phyloP scores from a whole-genome alignment of 2,797 vertebrate species.

The Columba guinea region DNA sequence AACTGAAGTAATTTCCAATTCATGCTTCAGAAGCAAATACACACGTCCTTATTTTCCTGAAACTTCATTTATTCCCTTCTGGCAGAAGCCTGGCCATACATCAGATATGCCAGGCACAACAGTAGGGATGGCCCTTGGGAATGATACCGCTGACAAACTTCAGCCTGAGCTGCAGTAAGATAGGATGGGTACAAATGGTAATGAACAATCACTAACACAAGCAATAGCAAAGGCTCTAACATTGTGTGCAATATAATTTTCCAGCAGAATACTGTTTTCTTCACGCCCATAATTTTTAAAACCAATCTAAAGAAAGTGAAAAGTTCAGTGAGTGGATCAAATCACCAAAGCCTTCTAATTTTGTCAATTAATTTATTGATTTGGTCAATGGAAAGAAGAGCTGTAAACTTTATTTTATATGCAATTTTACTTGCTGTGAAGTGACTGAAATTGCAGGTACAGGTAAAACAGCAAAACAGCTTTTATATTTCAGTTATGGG shows the following conservation, averaged over 20 bases:
- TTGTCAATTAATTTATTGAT: background rate
- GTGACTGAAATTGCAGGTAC: background rate
- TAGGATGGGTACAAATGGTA: accelerated
- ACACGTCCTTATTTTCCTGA: background rate
- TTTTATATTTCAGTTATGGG: background rate
- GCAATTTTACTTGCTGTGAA: background rate
- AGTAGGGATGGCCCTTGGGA: background rate
- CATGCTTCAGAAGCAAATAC: background rate
- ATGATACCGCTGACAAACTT: accelerated
- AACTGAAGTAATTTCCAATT: background rate
- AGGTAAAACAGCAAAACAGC: background rate
- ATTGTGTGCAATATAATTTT: accelerated
- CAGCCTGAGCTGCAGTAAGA: background rate
- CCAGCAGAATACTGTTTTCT: background rate
- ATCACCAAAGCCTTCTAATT: background rate
- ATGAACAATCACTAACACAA: background rate
- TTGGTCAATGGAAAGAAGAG: background rate
- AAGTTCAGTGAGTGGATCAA: background rate
- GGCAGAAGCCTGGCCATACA: accelerated
- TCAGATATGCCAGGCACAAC: background rate
- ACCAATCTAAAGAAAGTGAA: background rate
- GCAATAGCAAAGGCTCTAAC: background rate
- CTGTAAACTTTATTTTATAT: background rate
- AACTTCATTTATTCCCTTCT: background rate
- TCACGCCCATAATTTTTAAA: background rate